Percentiles rank a stretch among this genome's conserved stretches.
Evolutionary conservation across 2,113 vertebrate species (phyloP).

Genomic region (Toxotes jaculatrix): DNA sequence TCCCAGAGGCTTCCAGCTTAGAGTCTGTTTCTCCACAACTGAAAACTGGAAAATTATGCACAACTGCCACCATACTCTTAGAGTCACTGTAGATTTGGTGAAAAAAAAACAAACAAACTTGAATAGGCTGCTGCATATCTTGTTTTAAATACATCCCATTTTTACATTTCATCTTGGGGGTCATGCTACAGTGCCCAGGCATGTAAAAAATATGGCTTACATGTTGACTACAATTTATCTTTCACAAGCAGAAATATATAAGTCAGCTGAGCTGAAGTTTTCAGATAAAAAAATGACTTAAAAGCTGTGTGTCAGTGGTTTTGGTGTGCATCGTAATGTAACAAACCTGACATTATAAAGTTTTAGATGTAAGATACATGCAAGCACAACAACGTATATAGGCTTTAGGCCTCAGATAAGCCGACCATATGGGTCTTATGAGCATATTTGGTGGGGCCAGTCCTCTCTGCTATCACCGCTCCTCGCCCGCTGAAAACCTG

Average conservation of each 20-base stretch:
- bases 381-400: neutral
- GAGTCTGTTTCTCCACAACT: no score
- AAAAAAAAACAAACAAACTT: neutral
- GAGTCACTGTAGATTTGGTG: neutral
- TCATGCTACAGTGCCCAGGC: neutral
- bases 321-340: neutral
- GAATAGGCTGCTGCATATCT: neutral
- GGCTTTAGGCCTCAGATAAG: constrained; percentile 7
- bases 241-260: neutral
- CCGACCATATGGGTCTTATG: constrained; percentile 11
- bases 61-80: neutral
- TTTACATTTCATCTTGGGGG: neutral
- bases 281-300: neutral
- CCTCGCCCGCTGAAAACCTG: constrained; percentile 47
- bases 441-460: neutral
- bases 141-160: neutral
- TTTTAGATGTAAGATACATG: neutral
- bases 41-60: neutral
- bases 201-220: neutral
- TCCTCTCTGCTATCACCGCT: neutral
- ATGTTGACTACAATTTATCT: neutral
- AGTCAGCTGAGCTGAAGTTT: neutral
- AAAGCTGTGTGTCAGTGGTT: neutral
- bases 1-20: no score
- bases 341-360: neutral